Conservation (phyloP, 2,888 invertebrate genomes). For the Gastrophysa polygoni region DNA sequence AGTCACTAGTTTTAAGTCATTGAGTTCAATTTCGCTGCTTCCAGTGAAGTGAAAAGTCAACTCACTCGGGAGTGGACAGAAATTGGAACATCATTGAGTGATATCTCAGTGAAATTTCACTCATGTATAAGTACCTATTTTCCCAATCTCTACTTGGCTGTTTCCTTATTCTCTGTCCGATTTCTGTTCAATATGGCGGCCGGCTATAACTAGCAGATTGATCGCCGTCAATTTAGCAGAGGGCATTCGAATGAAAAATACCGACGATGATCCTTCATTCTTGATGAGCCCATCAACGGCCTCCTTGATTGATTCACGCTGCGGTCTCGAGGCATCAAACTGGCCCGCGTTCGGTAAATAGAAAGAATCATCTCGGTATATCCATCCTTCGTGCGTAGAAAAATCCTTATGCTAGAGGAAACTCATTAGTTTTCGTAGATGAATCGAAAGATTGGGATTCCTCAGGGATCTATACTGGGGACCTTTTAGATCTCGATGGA, state of each 20-base stretch:
- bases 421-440: neutral
- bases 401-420: no score
- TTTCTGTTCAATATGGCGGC: conserved; percentile 33
- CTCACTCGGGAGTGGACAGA: no score
- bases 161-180: conserved; percentile 26
- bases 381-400: no score
- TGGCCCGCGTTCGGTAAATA: neutral
- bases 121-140: no score
- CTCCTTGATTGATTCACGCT: conserved; percentile 51
- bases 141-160: neutral
- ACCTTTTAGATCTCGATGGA: neutral
- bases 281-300: conserved; percentile 48
- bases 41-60: no score
- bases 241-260: conserved; percentile 30
- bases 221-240: conserved; percentile 50
- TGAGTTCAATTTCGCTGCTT: no score
- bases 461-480: neutral
- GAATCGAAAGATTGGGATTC: neutral
- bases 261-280: conserved; percentile 40
- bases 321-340: conserved; percentile 38
- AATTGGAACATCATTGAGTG: no score
- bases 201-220: conserved; percentile 46
- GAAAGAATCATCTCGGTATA: neutral
- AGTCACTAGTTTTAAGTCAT: no score
- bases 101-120: no score